phyloP scores from a whole-genome alignment of 2,797 vertebrate species.

The Acrossocheilus fasciatus region DNA sequence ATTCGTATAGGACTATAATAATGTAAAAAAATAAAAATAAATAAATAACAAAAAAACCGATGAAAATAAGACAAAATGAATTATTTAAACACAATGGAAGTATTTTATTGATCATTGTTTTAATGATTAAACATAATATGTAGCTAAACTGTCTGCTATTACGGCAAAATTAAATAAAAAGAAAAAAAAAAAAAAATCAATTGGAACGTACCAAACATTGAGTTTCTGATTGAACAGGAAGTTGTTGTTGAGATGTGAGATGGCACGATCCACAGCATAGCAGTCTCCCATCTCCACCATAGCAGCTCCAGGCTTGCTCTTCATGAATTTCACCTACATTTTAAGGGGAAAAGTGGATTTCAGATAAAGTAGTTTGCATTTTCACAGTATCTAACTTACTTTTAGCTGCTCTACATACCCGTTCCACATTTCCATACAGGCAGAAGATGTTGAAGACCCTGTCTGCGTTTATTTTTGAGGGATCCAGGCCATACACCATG shows the following conservation, averaged over 20 bases:
- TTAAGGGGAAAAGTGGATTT: background rate
- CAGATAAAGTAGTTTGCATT: background rate
- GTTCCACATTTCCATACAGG: conserved; percentile 92
- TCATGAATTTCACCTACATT: conserved; percentile 92
- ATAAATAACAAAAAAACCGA: background rate
- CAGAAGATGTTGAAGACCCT: conserved; percentile 95
- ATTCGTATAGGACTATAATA: background rate
- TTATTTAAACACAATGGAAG: background rate
- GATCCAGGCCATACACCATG: conserved; percentile 93
- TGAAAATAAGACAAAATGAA: background rate
- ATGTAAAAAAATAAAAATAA: background rate
- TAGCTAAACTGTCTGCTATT: background rate
- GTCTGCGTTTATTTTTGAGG: conserved; percentile 91
- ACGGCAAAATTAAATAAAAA: background rate
- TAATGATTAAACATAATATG: no score
- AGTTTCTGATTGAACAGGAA: conserved; percentile 95
- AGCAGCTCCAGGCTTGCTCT: conserved; percentile 92
- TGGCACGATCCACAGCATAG: conserved; percentile 90
- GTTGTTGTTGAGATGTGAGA: conserved; percentile 94
- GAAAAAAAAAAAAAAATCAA: background rate
- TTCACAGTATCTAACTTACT: no score
- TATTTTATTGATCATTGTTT: no score
- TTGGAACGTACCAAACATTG: conserved; percentile 84
- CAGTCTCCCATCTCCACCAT: conserved; percentile 98
- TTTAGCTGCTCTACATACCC: conserved; percentile 76